Conservation (phyloP, 2,888 invertebrate species). For the Cerceris rybyensis region DNA sequence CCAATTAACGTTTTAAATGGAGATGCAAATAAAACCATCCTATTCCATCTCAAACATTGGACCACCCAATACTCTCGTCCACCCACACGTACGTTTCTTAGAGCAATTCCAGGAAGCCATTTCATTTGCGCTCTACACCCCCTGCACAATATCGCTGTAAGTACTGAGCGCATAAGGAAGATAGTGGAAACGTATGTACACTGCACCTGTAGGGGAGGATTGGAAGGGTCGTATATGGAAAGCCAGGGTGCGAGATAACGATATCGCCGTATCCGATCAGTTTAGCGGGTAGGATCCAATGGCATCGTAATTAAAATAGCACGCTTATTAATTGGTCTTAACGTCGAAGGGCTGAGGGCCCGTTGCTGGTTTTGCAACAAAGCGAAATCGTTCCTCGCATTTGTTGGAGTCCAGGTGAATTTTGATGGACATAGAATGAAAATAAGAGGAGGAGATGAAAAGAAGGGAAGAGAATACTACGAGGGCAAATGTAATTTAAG, state of each 20-base stretch:
- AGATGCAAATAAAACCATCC: no score
- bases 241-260: slow-evolving; percentile 49
- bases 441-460: neutral
- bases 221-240: neutral
- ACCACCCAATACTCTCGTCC: neutral
- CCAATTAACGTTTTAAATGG: no score
- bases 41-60: neutral
- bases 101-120: slow-evolving; percentile 48
- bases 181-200: slow-evolving; percentile 31
- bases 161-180: slow-evolving; percentile 34
- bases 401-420: neutral
- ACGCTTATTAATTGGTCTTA: slow-evolving; percentile 52
- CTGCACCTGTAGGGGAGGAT: neutral
- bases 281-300: slow-evolving; percentile 18
- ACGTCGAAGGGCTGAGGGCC: slow-evolving; percentile 2
- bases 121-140: slow-evolving; percentile 60
- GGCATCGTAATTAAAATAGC: slow-evolving; percentile 58
- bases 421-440: neutral
- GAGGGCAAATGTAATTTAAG: no score
- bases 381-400: neutral
- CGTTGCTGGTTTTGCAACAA: slow-evolving; percentile 9
- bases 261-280: slow-evolving; percentile 47
- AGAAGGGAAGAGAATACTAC: neutral
- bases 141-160: slow-evolving; percentile 43
- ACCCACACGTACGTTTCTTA: slow-evolving; percentile 53